Evolutionary conservation across 2,797 vertebrate genomes (phyloP).

Genomic region (Pampus argenteus): DNA sequence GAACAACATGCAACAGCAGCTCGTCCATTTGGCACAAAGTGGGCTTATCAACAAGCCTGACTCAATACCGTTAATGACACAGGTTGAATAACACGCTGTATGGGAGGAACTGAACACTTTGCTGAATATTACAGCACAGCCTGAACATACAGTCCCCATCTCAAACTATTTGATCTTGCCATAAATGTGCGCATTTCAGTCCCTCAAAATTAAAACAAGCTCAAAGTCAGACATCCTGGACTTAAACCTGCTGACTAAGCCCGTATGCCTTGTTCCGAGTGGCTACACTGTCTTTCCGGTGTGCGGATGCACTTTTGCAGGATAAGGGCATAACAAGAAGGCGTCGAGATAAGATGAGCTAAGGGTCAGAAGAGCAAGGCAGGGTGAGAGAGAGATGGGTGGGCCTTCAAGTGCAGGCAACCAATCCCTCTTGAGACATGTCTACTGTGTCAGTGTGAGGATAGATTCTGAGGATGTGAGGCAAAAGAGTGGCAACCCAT

Average conservation of each 20-base stretch:
- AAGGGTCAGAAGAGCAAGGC: slow-evolving; percentile 42
- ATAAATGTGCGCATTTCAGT: slow-evolving; percentile 20
- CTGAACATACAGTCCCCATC: slow-evolving; percentile 22
- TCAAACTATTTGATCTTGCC: slow-evolving; percentile 9
- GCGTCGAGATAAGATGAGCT: slow-evolving; percentile 30
- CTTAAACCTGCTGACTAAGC: slow-evolving; percentile 49
- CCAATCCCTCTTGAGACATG: slow-evolving; percentile 39
- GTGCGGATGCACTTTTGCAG: slow-evolving; percentile 35
- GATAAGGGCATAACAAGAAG: slow-evolving; percentile 55
- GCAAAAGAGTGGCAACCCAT: slow-evolving; percentile 21
- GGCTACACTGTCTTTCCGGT: slow-evolving; percentile 32
- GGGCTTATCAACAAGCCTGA: slow-evolving; percentile 37
- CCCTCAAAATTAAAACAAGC: slow-evolving; percentile 17
- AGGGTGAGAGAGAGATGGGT: slow-evolving; percentile 34
- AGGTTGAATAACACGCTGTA: slow-evolving; percentile 23
- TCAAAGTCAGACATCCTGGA: not conserved
- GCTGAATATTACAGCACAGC: slow-evolving; percentile 10
- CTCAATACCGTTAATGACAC: slow-evolving; percentile 34
- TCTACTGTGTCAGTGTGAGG: slow-evolving; percentile 28
- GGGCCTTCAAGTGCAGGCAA: slow-evolving; percentile 26
- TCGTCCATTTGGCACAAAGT: slow-evolving; percentile 27
- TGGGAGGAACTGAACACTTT: slow-evolving; percentile 36
- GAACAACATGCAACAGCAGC: slow-evolving; percentile 44
- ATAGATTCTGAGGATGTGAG: slow-evolving; percentile 11
- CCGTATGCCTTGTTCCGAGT: slow-evolving; percentile 24